Percentiles rank a stretch among this genome's conserved stretches.
phyloP scores from a whole-genome alignment of 2,888 invertebrate genomes.

The Petrophora chlorosata region DNA sequence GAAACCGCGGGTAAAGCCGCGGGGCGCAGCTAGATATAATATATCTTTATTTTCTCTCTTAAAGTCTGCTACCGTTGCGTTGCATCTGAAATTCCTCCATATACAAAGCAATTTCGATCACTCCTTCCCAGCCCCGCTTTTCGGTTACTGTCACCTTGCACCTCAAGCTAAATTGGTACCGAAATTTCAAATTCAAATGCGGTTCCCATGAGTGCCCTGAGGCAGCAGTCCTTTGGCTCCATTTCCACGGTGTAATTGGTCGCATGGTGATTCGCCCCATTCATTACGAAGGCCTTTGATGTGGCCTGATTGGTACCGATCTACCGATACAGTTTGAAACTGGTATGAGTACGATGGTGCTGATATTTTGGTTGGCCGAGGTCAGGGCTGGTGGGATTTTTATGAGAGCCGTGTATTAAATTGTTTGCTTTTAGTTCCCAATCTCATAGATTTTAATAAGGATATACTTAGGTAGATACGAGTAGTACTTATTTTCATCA shows the following conservation, averaged over 20 bases:
- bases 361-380: slow-evolving; percentile 45
- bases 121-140: slow-evolving; percentile 63
- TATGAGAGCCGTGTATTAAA: too few species aligned
- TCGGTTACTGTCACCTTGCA: slow-evolving; percentile 76
- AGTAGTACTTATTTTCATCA: too few species aligned
- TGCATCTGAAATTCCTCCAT: slow-evolving; percentile 43
- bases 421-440: too few species aligned
- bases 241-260: slow-evolving; percentile 69
- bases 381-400: slow-evolving; percentile 35
- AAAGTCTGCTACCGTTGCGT: background rate
- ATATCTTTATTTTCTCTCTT: too few species aligned
- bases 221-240: slow-evolving; percentile 64
- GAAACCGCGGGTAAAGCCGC: too few species aligned
- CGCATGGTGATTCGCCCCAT: slow-evolving; percentile 64
- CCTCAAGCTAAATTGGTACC: slow-evolving; percentile 80
- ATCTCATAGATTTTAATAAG: too few species aligned
- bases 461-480: too few species aligned
- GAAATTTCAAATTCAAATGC: slow-evolving; percentile 81
- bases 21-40: too few species aligned
- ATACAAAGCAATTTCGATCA: slow-evolving; percentile 61
- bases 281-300: slow-evolving; percentile 63
- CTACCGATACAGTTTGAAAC: slow-evolving; percentile 32
- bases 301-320: slow-evolving; percentile 62
- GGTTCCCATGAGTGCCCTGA: slow-evolving; percentile 70
- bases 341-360: slow-evolving; percentile 9